A percentile compares a stretch with the other conserved stretches of the same genome.
phyloP scores from a whole-genome alignment of 2,797 vertebrate genomes.

The Tolypeutes matacus region DNA sequence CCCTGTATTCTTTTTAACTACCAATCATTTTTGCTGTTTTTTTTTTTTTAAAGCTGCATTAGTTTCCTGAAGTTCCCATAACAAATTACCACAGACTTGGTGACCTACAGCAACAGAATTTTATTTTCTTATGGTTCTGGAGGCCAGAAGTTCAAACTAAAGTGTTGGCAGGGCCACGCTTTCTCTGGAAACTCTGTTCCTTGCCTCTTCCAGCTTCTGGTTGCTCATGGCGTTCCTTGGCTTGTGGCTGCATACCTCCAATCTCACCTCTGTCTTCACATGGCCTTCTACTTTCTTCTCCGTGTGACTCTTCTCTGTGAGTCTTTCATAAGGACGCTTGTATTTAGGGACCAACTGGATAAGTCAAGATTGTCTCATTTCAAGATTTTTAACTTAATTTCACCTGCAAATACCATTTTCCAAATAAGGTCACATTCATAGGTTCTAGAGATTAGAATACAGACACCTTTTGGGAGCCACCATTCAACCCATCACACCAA shows the following conservation, averaged over 20 bases:
- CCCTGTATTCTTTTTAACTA: background rate
- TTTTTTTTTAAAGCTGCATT: background rate
- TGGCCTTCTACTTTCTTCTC: background rate
- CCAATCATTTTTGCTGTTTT: too few species aligned
- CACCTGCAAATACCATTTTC: background rate
- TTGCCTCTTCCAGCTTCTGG: background rate
- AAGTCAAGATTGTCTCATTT: background rate
- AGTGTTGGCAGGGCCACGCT: too few species aligned
- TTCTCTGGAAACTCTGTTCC: background rate
- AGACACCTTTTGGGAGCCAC: background rate
- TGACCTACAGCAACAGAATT: background rate
- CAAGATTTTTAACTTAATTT: background rate
- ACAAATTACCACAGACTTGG: background rate
- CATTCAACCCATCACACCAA: background rate
- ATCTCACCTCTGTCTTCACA: background rate
- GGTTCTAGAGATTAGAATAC: background rate
- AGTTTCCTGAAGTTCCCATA: background rate
- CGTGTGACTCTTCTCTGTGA: background rate
- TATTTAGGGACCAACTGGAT: background rate
- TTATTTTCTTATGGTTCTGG: background rate
- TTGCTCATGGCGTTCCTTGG: background rate
- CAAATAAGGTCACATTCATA: background rate
- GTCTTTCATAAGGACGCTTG: background rate
- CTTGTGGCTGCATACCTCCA: background rate
- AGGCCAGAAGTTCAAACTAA: too few species aligned